Conservation (phyloP, 2,113 vertebrate genomes). For the Pteropus alecto region DNA sequence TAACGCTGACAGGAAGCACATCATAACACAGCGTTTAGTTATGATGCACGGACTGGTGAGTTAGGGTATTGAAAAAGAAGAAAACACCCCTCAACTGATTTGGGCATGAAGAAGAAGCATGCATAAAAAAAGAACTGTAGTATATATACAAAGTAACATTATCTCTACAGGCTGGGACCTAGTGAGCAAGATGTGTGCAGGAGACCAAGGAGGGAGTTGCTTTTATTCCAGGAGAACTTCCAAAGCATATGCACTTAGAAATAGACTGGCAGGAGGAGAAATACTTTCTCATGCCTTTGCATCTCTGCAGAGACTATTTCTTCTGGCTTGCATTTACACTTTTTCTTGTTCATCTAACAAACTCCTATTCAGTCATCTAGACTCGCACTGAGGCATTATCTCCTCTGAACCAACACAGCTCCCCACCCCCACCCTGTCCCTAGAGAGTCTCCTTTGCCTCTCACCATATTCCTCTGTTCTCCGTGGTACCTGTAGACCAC, state of each 20-base stretch:
- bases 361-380: neutral
- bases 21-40: neutral
- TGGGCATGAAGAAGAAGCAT: neutral
- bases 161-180: neutral
- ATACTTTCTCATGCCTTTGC: neutral
- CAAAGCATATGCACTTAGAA: neutral
- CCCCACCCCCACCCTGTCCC: accelerated
- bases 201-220: accelerated
- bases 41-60: neutral
- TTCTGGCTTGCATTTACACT: neutral
- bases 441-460: neutral
- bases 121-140: neutral
- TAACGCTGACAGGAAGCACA: neutral
- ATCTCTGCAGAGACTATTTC: neutral
- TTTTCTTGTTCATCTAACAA: neutral
- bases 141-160: neutral
- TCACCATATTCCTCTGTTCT: neutral
- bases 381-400: neutral
- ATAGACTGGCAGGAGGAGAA: neutral
- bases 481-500: neutral
- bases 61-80: neutral
- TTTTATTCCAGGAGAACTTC: neutral
- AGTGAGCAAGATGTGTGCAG: neutral
- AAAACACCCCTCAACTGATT: neutral
- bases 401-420: neutral